Evolutionary conservation across 2,888 invertebrate genomes (phyloP).

Genomic region (Dolomedes plantarius): DNA sequence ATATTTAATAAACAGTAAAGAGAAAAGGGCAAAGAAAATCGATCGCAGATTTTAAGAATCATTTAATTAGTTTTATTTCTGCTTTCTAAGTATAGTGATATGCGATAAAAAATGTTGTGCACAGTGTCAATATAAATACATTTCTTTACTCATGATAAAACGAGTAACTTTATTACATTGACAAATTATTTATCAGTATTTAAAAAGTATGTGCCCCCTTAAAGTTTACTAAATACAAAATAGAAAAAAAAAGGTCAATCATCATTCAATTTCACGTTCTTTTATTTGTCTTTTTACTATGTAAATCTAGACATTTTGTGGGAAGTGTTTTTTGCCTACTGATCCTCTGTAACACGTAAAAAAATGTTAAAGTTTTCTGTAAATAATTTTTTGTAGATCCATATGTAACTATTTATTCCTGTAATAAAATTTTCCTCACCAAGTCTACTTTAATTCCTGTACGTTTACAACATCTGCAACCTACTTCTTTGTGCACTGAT

Average conservation of each 20-base stretch:
- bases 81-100: too few species aligned
- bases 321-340: conserved; percentile 20
- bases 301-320: conserved; percentile 43
- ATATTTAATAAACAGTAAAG: too few species aligned
- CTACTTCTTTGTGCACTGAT: too few species aligned
- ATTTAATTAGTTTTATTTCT: too few species aligned
- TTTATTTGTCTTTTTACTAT: conserved; percentile 20
- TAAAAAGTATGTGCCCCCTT: background rate
- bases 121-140: too few species aligned
- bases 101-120: too few species aligned
- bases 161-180: too few species aligned
- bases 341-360: conserved; percentile 30
- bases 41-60: too few species aligned
- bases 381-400: conserved; percentile 62
- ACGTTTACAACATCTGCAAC: too few species aligned
- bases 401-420: conserved; percentile 61
- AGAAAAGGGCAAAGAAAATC: too few species aligned
- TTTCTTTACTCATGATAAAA: too few species aligned
- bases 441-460: too few species aligned
- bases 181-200: background rate
- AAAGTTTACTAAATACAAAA: background rate
- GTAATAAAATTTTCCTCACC: conserved; percentile 64
- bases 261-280: background rate
- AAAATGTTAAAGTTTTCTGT: conserved; percentile 40
- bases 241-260: background rate